Evolutionary conservation across 1,140 invertebrate species (phyloP).

Genomic region (Drosophila oshimai): DNA sequence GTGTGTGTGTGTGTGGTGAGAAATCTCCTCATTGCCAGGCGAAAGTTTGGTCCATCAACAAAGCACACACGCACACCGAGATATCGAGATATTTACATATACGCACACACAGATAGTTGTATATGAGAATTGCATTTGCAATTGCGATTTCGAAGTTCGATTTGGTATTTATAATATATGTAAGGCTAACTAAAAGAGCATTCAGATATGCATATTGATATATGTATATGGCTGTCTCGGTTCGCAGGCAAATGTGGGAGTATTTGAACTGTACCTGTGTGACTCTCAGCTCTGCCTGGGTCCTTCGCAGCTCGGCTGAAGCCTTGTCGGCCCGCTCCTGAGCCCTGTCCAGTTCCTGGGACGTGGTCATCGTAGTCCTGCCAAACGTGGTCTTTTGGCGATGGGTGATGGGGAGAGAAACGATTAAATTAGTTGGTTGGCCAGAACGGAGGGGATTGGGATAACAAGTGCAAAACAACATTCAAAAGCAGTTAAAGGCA

Average conservation of each 20-base stretch:
- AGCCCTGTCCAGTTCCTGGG: conserved; percentile 91
- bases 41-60: conserved; percentile 34
- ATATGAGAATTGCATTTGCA: conserved; percentile 16
- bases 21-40: conserved; percentile 22
- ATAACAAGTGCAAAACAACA: conserved; percentile 32
- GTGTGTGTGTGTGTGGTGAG: conserved; percentile 24
- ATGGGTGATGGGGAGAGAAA: no score
- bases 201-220: conserved; percentile 64
- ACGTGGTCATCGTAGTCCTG: conserved; percentile 88
- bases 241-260: conserved; percentile 30
- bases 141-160: conserved; percentile 23
- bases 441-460: background rate
- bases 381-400: conserved; percentile 88
- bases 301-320: conserved; percentile 91
- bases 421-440: conserved; percentile 50
- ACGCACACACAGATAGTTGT: conserved; percentile 13
- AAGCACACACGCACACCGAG: conserved; percentile 47
- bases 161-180: conserved; percentile 30
- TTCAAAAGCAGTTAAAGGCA: conserved; percentile 27
- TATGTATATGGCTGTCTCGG: conserved; percentile 49
- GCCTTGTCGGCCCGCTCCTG: conserved; percentile 94
- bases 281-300: conserved; percentile 92
- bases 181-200: conserved; percentile 65
- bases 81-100: conserved; percentile 3
- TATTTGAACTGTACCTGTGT: conserved; percentile 84